phyloP scores from a whole-genome alignment of 2,797 vertebrate genomes.

The Chelon auratus region DNA sequence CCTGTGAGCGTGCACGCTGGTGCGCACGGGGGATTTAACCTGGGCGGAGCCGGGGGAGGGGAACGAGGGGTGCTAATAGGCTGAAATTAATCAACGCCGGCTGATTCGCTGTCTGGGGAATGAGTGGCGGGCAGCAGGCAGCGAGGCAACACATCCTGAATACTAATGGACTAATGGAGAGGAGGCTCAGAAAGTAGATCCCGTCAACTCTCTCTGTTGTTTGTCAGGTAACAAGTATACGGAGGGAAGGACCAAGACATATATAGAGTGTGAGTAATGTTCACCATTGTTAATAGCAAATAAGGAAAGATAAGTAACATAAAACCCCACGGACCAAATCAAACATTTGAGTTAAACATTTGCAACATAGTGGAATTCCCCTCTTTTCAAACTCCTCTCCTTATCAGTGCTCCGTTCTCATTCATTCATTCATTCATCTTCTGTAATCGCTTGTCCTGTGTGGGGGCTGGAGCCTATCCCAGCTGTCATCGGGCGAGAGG shows the following conservation, averaged over 20 bases:
- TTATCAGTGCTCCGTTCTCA: too few species aligned
- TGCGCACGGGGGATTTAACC: constrained; percentile 81
- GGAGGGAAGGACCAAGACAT: neutral
- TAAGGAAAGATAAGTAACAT: neutral
- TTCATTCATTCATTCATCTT: too few species aligned
- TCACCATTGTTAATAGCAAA: neutral
- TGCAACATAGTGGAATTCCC: neutral
- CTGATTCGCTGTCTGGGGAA: constrained; percentile 85
- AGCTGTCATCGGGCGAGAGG: too few species aligned
- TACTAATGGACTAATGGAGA: constrained; percentile 81
- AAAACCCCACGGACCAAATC: neutral
- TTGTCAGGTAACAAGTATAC: constrained; percentile 24
- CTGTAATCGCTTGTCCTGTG: too few species aligned
- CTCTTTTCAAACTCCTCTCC: too few species aligned
- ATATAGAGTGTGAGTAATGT: neutral
- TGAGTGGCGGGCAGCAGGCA: constrained; percentile 78
- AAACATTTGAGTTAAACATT: neutral
- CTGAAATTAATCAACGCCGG: constrained; percentile 89
- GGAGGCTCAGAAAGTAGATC: constrained; percentile 31
- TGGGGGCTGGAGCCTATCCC: too few species aligned
- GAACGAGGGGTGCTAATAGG: constrained; percentile 87
- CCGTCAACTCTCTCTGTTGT: constrained; percentile 35
- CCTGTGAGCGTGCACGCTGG: constrained; percentile 62
- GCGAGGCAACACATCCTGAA: constrained; percentile 79
- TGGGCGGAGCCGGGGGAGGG: constrained; percentile 79